These are phyloP conservation scores for Synergus umbraculus DNA, from an alignment of 2,888 invertebrate genomes.

Conservation along the genomic window DNA sequence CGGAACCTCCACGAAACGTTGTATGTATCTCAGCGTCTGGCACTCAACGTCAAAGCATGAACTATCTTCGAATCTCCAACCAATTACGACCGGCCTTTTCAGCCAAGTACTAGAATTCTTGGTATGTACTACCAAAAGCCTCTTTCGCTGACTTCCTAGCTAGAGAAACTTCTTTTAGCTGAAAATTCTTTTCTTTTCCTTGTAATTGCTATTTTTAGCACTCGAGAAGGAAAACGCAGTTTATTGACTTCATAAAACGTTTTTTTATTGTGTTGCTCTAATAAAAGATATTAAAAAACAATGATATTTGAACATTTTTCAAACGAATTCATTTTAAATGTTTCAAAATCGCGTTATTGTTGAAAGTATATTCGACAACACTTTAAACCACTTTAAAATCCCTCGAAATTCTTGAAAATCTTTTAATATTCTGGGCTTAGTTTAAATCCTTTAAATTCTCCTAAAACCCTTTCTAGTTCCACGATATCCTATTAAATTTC, in stretches of 20 bases:
- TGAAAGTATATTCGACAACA: no score
- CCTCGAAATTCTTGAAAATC: no score
- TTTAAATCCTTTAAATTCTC: no score
- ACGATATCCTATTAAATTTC: no score
- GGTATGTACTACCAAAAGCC: slow-evolving; percentile 22
- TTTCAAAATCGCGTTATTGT: no score
- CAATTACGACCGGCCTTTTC: slow-evolving; percentile 63
- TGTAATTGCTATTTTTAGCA: not conserved
- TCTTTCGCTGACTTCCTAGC: not conserved
- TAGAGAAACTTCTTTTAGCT: slow-evolving; percentile 16
- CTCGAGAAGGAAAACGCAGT: not conserved
- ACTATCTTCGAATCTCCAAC: slow-evolving; percentile 61
- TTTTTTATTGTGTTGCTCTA: not conserved
- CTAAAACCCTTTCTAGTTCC: no score
- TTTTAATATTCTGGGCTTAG: no score
- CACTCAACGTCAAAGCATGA: slow-evolving; percentile 58
- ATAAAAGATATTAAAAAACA: no score
- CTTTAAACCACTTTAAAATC: no score
- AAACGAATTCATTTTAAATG: no score
- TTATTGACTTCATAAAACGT: not conserved
- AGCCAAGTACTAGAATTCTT: slow-evolving; percentile 45
- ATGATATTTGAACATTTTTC: no score
- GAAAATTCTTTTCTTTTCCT: slow-evolving; percentile 20
- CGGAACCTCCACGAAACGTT: not conserved
- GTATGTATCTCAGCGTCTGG: slow-evolving; percentile 43